Conservation (phyloP, 2,113 vertebrate species). For the Actenoides hombroni region DNA sequence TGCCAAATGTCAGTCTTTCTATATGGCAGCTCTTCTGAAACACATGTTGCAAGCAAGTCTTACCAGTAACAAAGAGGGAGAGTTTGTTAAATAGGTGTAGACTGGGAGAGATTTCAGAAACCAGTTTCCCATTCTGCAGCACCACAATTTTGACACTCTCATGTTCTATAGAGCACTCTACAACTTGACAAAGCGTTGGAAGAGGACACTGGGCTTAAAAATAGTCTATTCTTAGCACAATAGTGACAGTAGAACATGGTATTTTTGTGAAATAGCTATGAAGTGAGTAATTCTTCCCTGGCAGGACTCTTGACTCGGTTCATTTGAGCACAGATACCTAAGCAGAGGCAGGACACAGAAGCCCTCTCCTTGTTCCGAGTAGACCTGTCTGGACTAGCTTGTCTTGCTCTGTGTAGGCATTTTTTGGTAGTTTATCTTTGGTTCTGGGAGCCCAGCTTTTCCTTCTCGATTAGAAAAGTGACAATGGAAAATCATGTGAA, state of each 20-base stretch:
- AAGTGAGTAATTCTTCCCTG: not conserved
- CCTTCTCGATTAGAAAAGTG: not conserved
- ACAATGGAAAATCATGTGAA: not conserved
- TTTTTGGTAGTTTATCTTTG: not conserved
- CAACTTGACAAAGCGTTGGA: not conserved
- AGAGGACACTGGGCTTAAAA: not conserved
- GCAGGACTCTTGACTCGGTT: not conserved
- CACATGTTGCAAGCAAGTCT: not conserved
- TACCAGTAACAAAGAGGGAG: not conserved
- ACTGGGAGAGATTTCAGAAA: not conserved
- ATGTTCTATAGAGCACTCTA: not conserved
- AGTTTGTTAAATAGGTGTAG: not conserved
- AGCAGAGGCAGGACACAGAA: not conserved
- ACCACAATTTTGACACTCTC: not conserved
- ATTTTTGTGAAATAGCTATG: not conserved
- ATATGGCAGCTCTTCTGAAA: not conserved
- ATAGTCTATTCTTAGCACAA: not conserved
- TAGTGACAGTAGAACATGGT: not conserved
- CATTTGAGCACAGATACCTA: not conserved
- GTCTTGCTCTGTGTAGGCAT: not conserved
- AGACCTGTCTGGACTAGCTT: not conserved
- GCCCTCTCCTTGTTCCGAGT: not conserved
- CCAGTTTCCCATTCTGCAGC: not conserved
- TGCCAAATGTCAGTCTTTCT: conserved; percentile 17
- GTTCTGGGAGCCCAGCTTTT: not conserved